These are phyloP conservation scores for Acyrthosiphon pisum DNA, from an alignment of 1,140 invertebrate genomes.

Conservation along the genomic window DNA sequence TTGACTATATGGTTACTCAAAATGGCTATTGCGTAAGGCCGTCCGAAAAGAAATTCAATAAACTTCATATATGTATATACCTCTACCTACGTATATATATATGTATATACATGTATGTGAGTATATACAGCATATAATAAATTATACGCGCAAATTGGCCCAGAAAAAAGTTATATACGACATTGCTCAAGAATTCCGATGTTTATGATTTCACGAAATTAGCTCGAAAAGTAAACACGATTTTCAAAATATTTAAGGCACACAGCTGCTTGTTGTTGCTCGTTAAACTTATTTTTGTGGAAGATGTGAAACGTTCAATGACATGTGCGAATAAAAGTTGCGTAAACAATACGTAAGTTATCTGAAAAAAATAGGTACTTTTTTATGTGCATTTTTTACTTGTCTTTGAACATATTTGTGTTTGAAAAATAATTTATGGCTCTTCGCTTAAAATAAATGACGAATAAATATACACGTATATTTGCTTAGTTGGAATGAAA, in stretches of 20 bases:
- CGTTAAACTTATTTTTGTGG: neutral
- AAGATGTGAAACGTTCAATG: neutral
- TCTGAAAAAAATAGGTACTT: neutral
- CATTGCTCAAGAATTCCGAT: neutral
- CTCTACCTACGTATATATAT: neutral
- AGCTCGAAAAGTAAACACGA: constrained; percentile 23
- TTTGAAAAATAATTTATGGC: neutral
- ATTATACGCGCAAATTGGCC: neutral
- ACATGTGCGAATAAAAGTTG: neutral
- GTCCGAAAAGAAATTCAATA: constrained; percentile 9
- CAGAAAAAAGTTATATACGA: neutral
- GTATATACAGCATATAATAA: neutral
- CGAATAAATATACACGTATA: neutral
- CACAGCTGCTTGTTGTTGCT: neutral
- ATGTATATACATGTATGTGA: neutral
- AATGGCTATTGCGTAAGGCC: neutral
- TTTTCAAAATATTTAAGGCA: neutral
- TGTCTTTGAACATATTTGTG: neutral
- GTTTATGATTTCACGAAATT: neutral
- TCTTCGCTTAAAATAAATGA: neutral
- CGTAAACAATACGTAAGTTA: neutral
- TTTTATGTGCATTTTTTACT: neutral
- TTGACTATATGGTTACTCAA: neutral
- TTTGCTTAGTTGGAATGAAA: neutral
- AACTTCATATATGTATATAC: neutral